phyloP scores from a whole-genome alignment of 2,113 vertebrate species.

The Lagopus leucura region DNA sequence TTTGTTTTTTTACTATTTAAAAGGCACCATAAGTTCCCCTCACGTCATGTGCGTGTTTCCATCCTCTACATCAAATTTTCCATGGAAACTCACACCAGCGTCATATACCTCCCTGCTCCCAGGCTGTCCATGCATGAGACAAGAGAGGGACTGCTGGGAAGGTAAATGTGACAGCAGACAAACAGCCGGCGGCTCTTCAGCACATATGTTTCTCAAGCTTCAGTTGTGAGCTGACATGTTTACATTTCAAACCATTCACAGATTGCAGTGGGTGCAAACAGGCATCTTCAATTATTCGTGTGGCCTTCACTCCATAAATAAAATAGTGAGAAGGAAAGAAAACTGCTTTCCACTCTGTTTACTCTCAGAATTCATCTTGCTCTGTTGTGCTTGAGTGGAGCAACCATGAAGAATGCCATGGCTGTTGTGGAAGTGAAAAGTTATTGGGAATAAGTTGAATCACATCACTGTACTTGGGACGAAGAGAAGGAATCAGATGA shows the following conservation, averaged over 20 bases:
- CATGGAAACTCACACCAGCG: neutral
- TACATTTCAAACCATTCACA: constrained; percentile 63
- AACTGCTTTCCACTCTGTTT: constrained; percentile 18
- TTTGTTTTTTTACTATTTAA: neutral
- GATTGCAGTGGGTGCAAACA: constrained; percentile 40
- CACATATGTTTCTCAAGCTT: constrained; percentile 10
- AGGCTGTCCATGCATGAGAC: neutral
- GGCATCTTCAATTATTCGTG: constrained; percentile 51
- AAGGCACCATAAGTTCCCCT: constrained; percentile 18
- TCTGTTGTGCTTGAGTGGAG: neutral
- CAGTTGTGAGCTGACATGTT: constrained; percentile 28
- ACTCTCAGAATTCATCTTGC: constrained; percentile 23
- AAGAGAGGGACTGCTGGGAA: neutral
- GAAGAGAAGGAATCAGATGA: neutral
- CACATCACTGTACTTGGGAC: neutral
- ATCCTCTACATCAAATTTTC: neutral
- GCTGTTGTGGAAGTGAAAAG: constrained; percentile 21
- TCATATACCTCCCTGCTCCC: rapidly evolving
- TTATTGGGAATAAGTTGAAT: constrained; percentile 33
- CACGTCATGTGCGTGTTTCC: neutral
- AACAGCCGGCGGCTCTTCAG: neutral
- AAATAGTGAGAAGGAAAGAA: constrained; percentile 36
- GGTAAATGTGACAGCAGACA: constrained; percentile 20
- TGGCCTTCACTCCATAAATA: constrained; percentile 32
- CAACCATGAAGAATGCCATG: neutral